A percentile compares a stretch with the other conserved stretches of the same genome.
These are phyloP conservation scores for Drosophila orosa DNA, from an alignment of 1,140 invertebrate species.

Conservation along the genomic window DNA sequence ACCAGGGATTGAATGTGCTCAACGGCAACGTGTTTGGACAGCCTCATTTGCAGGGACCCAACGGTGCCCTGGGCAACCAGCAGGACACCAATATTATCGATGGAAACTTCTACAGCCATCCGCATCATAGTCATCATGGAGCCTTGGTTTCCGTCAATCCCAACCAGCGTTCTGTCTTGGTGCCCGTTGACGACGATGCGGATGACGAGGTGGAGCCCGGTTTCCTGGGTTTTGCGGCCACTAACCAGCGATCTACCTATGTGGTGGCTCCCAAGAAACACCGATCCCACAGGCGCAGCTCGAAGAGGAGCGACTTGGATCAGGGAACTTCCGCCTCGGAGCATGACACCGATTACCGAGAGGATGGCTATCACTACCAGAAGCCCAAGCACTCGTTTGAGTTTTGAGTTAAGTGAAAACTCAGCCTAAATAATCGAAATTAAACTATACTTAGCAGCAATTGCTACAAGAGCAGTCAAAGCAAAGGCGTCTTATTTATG, in stretches of 20 bases:
- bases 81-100: constrained; percentile 74
- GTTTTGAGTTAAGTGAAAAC: constrained; percentile 12
- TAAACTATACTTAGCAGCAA: constrained; percentile 59
- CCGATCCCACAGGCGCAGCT: constrained; percentile 7
- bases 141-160: constrained; percentile 41
- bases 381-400: constrained; percentile 50
- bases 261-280: constrained; percentile 29
- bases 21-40: constrained; percentile 64
- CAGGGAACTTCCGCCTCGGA: constrained; percentile 43
- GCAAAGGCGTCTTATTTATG: not conserved
- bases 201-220: constrained; percentile 47
- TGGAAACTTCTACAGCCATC: constrained; percentile 65
- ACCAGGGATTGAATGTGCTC: constrained; percentile 69
- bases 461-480: constrained; percentile 62
- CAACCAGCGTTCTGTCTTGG: constrained; percentile 47
- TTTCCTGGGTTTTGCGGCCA: constrained; percentile 56
- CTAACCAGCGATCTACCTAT: constrained; percentile 36
- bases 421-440: constrained; percentile 5
- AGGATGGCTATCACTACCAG: constrained; percentile 69
- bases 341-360: constrained; percentile 55
- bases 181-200: constrained; percentile 48
- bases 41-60: constrained; percentile 58
- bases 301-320: constrained; percentile 14
- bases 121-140: constrained; percentile 27
- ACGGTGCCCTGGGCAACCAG: constrained; percentile 52